A percentile compares a stretch with the other conserved stretches of the same genome.
Evolutionary conservation across 2,888 invertebrate genomes (phyloP).

Genomic region (Trisateles emortualis): DNA sequence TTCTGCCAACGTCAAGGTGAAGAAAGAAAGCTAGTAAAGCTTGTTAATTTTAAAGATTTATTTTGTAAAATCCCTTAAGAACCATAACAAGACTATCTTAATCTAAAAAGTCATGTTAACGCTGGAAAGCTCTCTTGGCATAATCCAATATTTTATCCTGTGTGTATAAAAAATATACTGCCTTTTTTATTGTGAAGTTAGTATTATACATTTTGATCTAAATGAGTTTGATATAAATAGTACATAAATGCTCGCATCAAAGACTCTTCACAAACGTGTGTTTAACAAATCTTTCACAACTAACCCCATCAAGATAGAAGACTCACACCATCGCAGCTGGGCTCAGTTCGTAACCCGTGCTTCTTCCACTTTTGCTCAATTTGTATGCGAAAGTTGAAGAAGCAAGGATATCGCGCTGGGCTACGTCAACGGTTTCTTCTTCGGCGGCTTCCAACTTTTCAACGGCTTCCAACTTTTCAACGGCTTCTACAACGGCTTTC

Average conservation of each 20-base stretch:
- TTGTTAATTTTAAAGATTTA: too few relatives aligned
- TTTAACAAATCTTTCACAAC: not conserved
- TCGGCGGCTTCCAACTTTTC: not conserved
- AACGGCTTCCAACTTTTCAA: not conserved
- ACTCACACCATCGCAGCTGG: not conserved
- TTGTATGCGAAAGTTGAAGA: conserved; percentile 16
- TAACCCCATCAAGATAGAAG: conserved; percentile 6
- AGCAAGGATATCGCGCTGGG: conserved; percentile 11
- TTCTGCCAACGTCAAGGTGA: too few relatives aligned
- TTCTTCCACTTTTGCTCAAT: conserved; percentile 8
- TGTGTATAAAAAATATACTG: too few relatives aligned
- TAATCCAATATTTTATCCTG: too few relatives aligned
- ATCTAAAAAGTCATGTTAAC: too few relatives aligned
- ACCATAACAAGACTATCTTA: too few relatives aligned
- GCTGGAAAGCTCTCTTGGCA: too few relatives aligned
- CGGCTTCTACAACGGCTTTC: not conserved
- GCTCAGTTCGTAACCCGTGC: conserved; percentile 8
- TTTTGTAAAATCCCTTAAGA: too few relatives aligned
- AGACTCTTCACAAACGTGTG: not conserved
- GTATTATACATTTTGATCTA: too few relatives aligned
- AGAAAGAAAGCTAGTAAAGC: too few relatives aligned
- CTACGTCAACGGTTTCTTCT: not conserved
- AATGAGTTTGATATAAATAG: too few relatives aligned
- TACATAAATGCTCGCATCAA: not conserved
- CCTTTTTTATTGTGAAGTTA: too few relatives aligned